Evolutionary conservation across 2,113 vertebrate species (phyloP).

Genomic region (Cyphomyrus plagiostoma): DNA sequence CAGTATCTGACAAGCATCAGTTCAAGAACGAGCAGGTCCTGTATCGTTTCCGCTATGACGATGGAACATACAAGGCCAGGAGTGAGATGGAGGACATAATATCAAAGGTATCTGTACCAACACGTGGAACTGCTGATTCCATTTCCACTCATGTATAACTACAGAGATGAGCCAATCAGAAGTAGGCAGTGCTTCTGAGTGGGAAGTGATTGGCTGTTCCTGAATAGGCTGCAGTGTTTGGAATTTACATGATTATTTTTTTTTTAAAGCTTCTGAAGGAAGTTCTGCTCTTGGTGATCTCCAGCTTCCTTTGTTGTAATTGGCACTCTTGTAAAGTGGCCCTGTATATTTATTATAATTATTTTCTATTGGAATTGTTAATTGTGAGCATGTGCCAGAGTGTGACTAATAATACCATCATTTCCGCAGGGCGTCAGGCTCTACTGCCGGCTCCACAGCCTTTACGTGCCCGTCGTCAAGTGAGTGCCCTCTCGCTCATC

Average conservation of each 20-base stretch:
- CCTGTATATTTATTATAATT: neutral
- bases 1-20: constrained; percentile 97
- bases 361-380: neutral
- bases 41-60: constrained; percentile 95
- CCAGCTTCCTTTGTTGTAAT: neutral
- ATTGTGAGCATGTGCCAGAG: constrained; percentile 32
- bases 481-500: constrained; percentile 58
- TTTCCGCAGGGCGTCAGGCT: constrained; percentile 82
- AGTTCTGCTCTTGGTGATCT: neutral
- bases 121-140: neutral
- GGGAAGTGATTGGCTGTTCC: neutral
- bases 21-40: constrained; percentile 98
- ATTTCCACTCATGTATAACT: neutral
- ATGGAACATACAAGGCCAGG: constrained; percentile 93
- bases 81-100: constrained; percentile 96
- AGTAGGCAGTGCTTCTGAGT: neutral
- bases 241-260: neutral
- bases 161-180: neutral
- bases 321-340: neutral
- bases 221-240: neutral
- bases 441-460: constrained; percentile 93
- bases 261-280: neutral
- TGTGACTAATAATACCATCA: constrained; percentile 23
- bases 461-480: constrained; percentile 89
- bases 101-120: constrained; percentile 74